Conservation (phyloP, 2,113 vertebrate species). For the Oncorhynchus kisutch region DNA sequence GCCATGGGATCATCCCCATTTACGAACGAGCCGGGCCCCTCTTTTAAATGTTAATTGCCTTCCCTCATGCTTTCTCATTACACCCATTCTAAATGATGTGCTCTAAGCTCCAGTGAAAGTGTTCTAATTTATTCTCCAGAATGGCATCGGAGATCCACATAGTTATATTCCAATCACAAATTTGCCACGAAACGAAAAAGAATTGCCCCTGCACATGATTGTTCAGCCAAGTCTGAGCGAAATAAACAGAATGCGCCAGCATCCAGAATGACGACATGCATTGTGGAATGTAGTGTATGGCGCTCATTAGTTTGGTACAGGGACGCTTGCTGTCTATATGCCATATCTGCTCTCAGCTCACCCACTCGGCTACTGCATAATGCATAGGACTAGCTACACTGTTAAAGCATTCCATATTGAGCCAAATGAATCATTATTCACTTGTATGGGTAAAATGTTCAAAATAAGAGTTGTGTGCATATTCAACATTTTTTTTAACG, state of each 20-base stretch:
- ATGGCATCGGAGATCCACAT: conserved; percentile 43
- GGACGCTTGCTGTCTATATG: conserved; percentile 12
- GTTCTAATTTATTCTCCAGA: conserved; percentile 43
- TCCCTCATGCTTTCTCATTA: conserved; percentile 62
- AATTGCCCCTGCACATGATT: conserved; percentile 11
- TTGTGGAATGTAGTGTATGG: conserved; percentile 25
- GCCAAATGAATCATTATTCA: conserved; percentile 26
- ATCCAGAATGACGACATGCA: conserved; percentile 29
- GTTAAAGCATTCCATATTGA: conserved; percentile 21
- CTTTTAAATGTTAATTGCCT: conserved; percentile 73
- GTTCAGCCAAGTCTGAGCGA: conserved; percentile 20
- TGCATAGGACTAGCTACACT: conserved; percentile 15
- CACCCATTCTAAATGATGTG: conserved; percentile 54
- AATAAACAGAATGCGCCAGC: conserved; percentile 7
- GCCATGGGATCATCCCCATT: conserved; percentile 42
- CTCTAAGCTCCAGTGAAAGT: conserved; percentile 35
- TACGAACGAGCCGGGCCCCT: conserved; percentile 52
- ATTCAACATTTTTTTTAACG: background rate
- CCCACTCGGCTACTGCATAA: conserved; percentile 16
- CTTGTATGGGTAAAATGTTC: conserved; percentile 18
- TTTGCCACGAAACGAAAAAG: conserved; percentile 28
- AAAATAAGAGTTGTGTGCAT: background rate
- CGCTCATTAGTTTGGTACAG: conserved; percentile 28
- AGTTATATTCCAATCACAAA: conserved; percentile 34
- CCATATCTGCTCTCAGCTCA: conserved; percentile 8